Evolutionary conservation across 1,140 invertebrate genomes (phyloP), one percentile per base, ranked within the genome.

Genomic region (Samia ricini): DNA sequence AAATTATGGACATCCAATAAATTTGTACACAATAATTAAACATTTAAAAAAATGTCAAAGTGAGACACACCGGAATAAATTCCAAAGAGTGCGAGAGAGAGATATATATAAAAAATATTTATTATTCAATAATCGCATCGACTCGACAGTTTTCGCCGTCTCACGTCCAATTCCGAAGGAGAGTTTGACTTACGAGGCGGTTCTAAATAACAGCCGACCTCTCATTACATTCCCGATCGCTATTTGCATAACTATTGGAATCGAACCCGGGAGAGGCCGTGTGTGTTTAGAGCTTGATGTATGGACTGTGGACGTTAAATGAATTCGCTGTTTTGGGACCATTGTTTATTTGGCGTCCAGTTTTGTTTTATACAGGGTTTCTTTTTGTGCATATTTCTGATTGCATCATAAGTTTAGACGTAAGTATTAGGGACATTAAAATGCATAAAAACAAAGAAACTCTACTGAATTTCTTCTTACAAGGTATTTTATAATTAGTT

Each of bases 161-260:
- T 75, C 51, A 21, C 55, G 69, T 79, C 74, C 71, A 81, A 85
- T 82, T 77, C 72, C 80, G 68, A 80, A 77, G 65, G 73, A 76
- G 77, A 74, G 67, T 76, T 84, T 89, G 86, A 89, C 81, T 89
- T 89, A 89, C 86, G 83, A 79, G 74, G 72, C 72, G 80, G 75
- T 72, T 81, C 81, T 89, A 88, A 89, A 85, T 89, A 88, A 89
- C 86, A 81, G 85, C 78, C 81, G 79, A 74, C 76, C 82, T 81
- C 83, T 89, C 87, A 89, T 89, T 89, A 88, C 86, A 82, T 74
- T 74, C 76, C 69, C 75, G 65, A 63, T 79, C 72, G 82, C 77
- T 83, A 89, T 89, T 89, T 88, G 87, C 87, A 89, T 89, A 89
- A 84, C 87, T 89, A 89, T 89, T 89, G 87, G 85, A 89, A 82